Percentiles rank a stretch among this genome's conserved stretches.
phyloP scores from a whole-genome alignment of 1,140 invertebrate species.

The Lasioglossum baleicum region DNA sequence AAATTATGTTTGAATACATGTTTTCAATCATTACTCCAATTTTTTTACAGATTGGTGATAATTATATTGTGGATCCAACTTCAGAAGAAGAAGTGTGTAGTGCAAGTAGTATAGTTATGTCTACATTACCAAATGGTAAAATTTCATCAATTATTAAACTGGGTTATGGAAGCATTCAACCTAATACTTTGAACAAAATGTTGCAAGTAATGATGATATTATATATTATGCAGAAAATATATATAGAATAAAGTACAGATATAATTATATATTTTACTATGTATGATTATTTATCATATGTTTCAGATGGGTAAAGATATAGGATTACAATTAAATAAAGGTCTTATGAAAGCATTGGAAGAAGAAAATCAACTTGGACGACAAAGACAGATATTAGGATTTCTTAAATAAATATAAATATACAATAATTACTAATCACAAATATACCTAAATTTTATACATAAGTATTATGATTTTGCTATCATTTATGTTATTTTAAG shows the following conservation, averaged over 20 bases:
- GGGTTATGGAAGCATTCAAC: slow-evolving; percentile 88
- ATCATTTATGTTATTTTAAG: no score
- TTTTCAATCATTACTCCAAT: slow-evolving; percentile 29
- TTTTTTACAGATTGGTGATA: slow-evolving; percentile 87
- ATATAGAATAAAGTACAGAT: no score
- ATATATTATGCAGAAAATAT: no score
- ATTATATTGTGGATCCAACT: slow-evolving; percentile 94
- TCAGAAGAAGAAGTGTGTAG: slow-evolving; percentile 95
- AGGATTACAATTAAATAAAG: slow-evolving; percentile 69
- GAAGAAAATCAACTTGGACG: slow-evolving; percentile 71
- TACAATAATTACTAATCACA: no score
- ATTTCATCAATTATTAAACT: slow-evolving; percentile 87
- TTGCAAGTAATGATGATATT: slow-evolving; percentile 70
- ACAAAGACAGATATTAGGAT: slow-evolving; percentile 71
- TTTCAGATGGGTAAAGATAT: slow-evolving; percentile 72
- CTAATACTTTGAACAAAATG: slow-evolving; percentile 84
- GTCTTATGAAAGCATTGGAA: slow-evolving; percentile 68
- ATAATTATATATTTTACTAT: no score
- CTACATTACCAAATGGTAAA: slow-evolving; percentile 85
- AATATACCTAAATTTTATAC: no score
- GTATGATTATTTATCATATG: no score
- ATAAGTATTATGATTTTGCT: no score
- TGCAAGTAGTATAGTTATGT: slow-evolving; percentile 88
- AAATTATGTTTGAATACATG: no score
- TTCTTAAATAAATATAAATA: slow-evolving; percentile 69